phyloP scores from a whole-genome alignment of 2,888 invertebrate species.

The Diaprepes abbreviatus region DNA sequence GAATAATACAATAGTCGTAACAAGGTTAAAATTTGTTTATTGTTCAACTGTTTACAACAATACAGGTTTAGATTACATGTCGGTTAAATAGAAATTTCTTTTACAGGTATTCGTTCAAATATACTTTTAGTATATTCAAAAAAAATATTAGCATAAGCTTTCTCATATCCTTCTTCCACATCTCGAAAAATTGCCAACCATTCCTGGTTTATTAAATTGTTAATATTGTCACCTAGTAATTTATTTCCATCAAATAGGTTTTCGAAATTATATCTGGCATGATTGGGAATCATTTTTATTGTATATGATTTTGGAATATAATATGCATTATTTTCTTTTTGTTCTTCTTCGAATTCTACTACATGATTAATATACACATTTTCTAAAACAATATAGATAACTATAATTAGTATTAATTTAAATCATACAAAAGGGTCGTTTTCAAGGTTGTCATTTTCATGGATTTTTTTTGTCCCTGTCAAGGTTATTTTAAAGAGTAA shows the following conservation, averaged over 20 bases:
- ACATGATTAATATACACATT: constrained; percentile 22
- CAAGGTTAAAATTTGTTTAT: too few relatives aligned
- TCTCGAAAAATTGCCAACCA: constrained; percentile 53
- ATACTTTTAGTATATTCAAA: constrained; percentile 11
- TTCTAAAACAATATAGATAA: constrained; percentile 34
- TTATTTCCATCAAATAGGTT: constrained; percentile 56
- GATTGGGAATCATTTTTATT: constrained; percentile 9
- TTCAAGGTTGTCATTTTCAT: too few relatives aligned
- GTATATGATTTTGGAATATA: constrained; percentile 38
- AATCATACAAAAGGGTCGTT: too few relatives aligned
- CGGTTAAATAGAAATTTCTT: background rate
- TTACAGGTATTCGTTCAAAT: constrained; percentile 9
- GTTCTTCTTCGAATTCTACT: constrained; percentile 43
- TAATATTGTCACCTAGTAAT: constrained; percentile 50
- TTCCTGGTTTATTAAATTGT: constrained; percentile 54
- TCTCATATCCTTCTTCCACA: constrained; percentile 49
- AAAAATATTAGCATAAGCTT: constrained; percentile 42
- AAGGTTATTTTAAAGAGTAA: too few relatives aligned
- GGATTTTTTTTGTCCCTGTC: too few relatives aligned
- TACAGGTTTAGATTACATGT: too few relatives aligned
- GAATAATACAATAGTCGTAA: too few relatives aligned
- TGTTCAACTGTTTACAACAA: too few relatives aligned
- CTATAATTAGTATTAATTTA: too few relatives aligned
- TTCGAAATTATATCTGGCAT: constrained; percentile 49
- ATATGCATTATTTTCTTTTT: constrained; percentile 29